Evolutionary conservation across 2,797 vertebrate species (phyloP).

Genomic region (Cirrhinus mrigala): DNA sequence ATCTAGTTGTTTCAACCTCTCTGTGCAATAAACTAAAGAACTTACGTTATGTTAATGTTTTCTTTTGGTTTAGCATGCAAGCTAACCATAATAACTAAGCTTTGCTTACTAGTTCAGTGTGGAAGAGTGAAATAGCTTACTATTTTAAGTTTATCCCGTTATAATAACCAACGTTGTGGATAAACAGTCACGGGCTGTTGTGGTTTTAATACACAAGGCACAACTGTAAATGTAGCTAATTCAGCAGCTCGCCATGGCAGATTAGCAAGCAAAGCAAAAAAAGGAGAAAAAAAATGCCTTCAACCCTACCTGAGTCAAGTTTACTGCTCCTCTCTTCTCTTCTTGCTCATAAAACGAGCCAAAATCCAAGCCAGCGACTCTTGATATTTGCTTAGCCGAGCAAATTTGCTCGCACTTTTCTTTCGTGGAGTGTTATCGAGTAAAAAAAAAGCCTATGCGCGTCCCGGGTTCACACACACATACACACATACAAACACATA

Average conservation of each 20-base stretch:
- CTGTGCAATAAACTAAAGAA: conserved; percentile 3
- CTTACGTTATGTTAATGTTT: conserved; percentile 27
- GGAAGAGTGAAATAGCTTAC: conserved; percentile 13
- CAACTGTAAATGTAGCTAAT: conserved; percentile 41
- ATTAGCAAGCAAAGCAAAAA: conserved; percentile 55
- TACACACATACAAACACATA: conserved; percentile 26
- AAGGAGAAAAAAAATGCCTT: conserved; percentile 34
- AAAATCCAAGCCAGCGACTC: conserved; percentile 27
- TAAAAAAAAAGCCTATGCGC: conserved; percentile 19
- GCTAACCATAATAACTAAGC: conserved; percentile 38
- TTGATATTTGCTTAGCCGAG: neutral
- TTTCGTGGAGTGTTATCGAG: conserved; percentile 33
- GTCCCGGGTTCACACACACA: conserved; percentile 36
- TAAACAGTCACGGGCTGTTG: neutral
- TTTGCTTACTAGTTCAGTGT: conserved; percentile 5
- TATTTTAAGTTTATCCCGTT: neutral
- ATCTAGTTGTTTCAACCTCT: neutral
- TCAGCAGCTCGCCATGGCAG: conserved; percentile 46
- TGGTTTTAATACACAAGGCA: conserved; percentile 16
- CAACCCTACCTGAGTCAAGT: conserved; percentile 55
- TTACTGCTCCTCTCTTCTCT: conserved; percentile 24
- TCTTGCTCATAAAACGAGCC: conserved; percentile 39
- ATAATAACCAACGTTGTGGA: neutral
- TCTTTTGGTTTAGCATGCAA: conserved; percentile 42
- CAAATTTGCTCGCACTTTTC: conserved; percentile 32